A percentile compares a stretch with the other conserved stretches of the same genome.
Conservation (phyloP, 2,797 vertebrate species). For the Valencia hispanica region DNA sequence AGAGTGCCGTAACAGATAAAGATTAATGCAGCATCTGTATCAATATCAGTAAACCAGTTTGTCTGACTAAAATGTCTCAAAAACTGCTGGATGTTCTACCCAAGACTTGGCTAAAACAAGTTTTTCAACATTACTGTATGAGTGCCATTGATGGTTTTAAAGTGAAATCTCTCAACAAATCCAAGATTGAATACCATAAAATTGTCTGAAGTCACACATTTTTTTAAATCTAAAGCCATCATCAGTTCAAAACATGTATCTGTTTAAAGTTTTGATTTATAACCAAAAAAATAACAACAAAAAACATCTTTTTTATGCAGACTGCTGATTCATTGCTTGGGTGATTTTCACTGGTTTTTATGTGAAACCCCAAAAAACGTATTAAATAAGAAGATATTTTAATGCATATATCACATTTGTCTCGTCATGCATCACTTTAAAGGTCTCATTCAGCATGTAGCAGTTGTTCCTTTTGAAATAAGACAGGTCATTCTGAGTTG, state of each 20-base stretch:
- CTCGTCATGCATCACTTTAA: not conserved
- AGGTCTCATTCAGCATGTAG: too few relatives aligned
- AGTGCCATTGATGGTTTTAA: not conserved
- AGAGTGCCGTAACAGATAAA: not conserved
- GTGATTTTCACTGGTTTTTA: not conserved
- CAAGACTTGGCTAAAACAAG: not conserved
- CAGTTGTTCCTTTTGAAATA: too few relatives aligned
- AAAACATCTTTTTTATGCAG: not conserved
- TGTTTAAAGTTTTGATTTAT: not conserved
- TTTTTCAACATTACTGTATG: not conserved
- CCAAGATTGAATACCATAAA: not conserved
- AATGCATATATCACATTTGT: not conserved
- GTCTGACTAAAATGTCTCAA: not conserved
- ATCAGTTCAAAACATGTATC: not conserved
- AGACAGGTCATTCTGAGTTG: too few relatives aligned
- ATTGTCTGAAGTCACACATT: not conserved
- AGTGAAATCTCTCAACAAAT: not conserved
- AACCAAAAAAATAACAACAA: not conserved
- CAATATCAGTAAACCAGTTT: not conserved
- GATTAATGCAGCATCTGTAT: not conserved
- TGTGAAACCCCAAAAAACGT: not conserved
- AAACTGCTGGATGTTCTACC: not conserved
- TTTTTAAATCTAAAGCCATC: not conserved
- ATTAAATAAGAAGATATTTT: not conserved
- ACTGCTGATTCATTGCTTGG: not conserved